Conservation (phyloP, 2,113 vertebrate genomes). For the Larimichthys crocea region DNA sequence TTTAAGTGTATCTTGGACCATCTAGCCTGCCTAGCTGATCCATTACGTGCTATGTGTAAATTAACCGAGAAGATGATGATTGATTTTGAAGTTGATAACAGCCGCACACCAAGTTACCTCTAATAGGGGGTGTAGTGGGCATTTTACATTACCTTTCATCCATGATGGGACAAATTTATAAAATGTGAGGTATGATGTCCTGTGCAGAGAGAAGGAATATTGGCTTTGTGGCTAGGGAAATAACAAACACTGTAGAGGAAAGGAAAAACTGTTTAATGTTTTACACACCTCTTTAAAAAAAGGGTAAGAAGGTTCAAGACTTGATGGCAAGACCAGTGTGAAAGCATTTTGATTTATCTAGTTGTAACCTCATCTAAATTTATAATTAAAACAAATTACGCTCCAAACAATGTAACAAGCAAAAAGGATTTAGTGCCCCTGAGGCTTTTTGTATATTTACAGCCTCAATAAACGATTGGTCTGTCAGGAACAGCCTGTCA, state of each 20-base stretch:
- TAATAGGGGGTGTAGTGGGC: neutral
- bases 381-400: slow-evolving; percentile 79
- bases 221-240: too few species aligned
- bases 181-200: neutral
- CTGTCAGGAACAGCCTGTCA: slow-evolving; percentile 77
- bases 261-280: neutral
- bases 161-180: neutral
- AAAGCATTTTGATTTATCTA: slow-evolving; percentile 64
- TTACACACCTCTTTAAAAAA: neutral
- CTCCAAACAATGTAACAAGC: slow-evolving; percentile 66
- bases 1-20: slow-evolving; percentile 15
- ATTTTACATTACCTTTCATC: neutral
- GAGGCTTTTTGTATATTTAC: slow-evolving; percentile 80
- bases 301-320: slow-evolving; percentile 23
- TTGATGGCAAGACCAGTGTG: slow-evolving; percentile 29
- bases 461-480: slow-evolving; percentile 77
- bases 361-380: slow-evolving; percentile 78
- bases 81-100: neutral
- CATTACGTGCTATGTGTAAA: neutral
- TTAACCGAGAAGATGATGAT: neutral
- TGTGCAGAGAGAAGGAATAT: neutral
- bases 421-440: slow-evolving; percentile 77
- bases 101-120: neutral
- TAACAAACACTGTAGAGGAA: neutral
- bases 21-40: neutral